A percentile compares a stretch with the other conserved stretches of the same genome.
phyloP scores from a whole-genome alignment of 2,797 vertebrate genomes.

The Brachymystax lenok region DNA sequence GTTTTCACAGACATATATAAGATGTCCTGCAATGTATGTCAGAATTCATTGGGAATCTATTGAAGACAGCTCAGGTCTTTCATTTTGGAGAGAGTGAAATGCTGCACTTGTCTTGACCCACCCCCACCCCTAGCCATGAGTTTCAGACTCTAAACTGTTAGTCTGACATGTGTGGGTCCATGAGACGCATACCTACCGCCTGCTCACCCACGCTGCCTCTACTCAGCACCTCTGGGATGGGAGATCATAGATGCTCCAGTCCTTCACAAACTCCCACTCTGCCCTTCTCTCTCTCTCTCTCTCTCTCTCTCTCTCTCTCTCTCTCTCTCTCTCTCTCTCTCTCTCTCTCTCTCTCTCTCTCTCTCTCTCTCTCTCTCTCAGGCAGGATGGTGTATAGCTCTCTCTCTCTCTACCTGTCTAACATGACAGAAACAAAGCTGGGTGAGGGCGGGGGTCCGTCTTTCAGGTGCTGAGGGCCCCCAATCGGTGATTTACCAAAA shows the following conservation, averaged over 20 bases:
- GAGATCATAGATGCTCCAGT: conserved; percentile 64
- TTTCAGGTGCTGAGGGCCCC: conserved; percentile 34
- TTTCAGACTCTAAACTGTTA: conserved; percentile 33
- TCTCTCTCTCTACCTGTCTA: conserved; percentile 46
- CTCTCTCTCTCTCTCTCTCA: not conserved
- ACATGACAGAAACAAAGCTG: conserved; percentile 37
- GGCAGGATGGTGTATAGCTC: not conserved
- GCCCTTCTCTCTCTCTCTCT: conserved; percentile 3
- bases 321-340: conserved; percentile 39
- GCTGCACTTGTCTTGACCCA: conserved; percentile 23
- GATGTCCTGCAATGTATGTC: not conserved
- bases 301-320: not conserved
- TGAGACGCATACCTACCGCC: conserved; percentile 57
- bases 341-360: conserved; percentile 27
- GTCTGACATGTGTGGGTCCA: conserved; percentile 26
- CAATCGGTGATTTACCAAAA: conserved; percentile 69
- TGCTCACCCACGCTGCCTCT: conserved; percentile 43
- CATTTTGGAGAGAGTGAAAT: not conserved
- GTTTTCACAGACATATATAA: conserved; percentile 9
- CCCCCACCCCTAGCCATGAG: conserved; percentile 30
- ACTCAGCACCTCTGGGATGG: conserved; percentile 50
- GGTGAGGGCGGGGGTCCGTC: conserved; percentile 16
- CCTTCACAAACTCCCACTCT: conserved; percentile 45
- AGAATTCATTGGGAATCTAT: conserved; percentile 27
- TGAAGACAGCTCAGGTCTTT: conserved; percentile 32